Percentiles rank a stretch among this genome's conserved stretches.
Conservation (phyloP, 2,113 vertebrate genomes). For the Atherinomorus stipes region DNA sequence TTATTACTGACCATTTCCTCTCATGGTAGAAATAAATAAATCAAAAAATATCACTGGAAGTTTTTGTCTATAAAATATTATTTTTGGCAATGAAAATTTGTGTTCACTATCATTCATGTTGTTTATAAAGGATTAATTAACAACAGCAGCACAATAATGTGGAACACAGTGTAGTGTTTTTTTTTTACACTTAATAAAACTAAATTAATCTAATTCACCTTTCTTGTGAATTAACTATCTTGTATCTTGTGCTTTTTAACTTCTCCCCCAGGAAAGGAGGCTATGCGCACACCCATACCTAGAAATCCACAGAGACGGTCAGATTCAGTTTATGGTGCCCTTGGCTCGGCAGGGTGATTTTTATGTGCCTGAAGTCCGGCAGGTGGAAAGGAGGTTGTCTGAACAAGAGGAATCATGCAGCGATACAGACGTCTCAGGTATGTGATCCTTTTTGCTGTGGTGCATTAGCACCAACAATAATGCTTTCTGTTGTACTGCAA, state of each 20-base stretch:
- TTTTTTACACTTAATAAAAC: background rate
- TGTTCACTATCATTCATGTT: no score
- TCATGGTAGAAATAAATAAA: no score
- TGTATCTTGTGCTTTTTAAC: background rate
- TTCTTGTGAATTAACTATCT: background rate
- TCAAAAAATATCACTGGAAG: no score
- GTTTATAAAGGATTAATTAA: no score
- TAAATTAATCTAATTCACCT: background rate
- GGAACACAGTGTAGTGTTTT: background rate
- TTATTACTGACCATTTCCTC: no score
- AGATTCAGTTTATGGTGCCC: constrained; percentile 90
- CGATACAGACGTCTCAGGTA: constrained; percentile 88
- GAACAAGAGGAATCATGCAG: constrained; percentile 78
- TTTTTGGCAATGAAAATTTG: no score
- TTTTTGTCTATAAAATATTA: no score
- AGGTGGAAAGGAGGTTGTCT: constrained; percentile 77
- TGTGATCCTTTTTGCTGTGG: background rate
- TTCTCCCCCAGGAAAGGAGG: constrained; percentile 85
- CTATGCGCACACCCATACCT: constrained; percentile 92
- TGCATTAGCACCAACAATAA: background rate
- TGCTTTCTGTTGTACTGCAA: no score
- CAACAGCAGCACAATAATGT: no score
- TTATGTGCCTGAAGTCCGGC: constrained; percentile 92
- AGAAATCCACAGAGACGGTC: constrained; percentile 90
- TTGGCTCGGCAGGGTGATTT: constrained; percentile 93